These are phyloP conservation scores for Tokudaia muenninki DNA, from an alignment of 2,797 vertebrate species.

Conservation along the genomic window DNA sequence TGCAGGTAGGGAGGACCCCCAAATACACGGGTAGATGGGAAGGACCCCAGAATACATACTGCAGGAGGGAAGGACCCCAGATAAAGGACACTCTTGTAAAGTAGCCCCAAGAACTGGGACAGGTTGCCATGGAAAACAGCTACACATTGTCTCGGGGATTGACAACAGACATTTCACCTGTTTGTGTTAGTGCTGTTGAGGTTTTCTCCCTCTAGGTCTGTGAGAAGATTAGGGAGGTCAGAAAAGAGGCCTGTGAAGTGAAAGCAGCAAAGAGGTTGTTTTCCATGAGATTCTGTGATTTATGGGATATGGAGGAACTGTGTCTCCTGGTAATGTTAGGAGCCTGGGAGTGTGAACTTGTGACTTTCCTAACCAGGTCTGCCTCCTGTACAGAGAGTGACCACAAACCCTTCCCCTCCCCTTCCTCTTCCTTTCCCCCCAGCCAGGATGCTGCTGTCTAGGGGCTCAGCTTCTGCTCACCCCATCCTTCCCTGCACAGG, in stretches of 20 bases:
- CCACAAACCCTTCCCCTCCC: not conserved
- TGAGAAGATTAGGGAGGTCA: conserved; percentile 23
- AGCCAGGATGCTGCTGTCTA: not conserved
- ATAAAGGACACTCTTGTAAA: not conserved
- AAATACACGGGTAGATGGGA: no score
- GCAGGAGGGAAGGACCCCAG: no score
- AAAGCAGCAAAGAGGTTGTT: not conserved
- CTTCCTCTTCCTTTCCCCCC: not conserved
- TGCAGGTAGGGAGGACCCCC: no score
- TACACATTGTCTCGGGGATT: accelerated
- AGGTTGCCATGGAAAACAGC: not conserved
- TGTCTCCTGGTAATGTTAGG: conserved; percentile 11
- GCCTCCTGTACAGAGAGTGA: not conserved
- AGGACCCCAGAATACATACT: no score
- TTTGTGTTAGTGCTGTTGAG: not conserved
- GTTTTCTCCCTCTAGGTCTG: not conserved
- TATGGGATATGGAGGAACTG: not conserved
- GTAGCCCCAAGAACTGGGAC: not conserved
- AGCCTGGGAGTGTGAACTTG: conserved; percentile 31
- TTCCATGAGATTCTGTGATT: conserved; percentile 40
- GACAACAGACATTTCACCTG: not conserved
- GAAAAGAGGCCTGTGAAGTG: not conserved
- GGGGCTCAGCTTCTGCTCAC: not conserved
- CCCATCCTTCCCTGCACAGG: not conserved
- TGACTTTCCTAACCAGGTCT: not conserved